These are phyloP conservation scores for Verasper variegatus DNA, from an alignment of 2,113 vertebrate genomes.

Conservation along the genomic window DNA sequence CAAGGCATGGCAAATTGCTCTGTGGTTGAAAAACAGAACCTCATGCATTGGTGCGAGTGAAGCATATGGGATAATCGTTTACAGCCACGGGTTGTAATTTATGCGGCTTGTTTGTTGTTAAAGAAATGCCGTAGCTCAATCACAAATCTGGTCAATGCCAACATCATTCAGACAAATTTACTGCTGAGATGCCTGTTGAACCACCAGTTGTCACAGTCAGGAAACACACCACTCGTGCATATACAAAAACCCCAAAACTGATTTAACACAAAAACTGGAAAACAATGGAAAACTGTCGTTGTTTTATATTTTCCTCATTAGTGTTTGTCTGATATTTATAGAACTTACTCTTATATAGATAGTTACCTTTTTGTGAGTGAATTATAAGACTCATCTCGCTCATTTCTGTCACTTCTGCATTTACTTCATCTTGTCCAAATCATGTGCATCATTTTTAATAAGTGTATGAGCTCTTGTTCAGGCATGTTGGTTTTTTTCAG, in stretches of 20 bases:
- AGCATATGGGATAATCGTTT: conserved; percentile 60
- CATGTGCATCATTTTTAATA: background rate
- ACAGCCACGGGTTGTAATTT: conserved; percentile 55
- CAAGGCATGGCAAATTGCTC: conserved; percentile 57
- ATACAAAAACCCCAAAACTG: conserved; percentile 27
- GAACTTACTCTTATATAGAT: too few species aligned
- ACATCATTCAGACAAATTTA: conserved; percentile 34
- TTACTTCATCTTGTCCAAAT: too few species aligned
- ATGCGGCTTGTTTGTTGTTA: conserved; percentile 41
- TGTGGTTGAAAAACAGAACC: conserved; percentile 29
- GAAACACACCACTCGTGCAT: too few species aligned
- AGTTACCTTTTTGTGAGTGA: too few species aligned
- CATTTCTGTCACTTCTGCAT: too few species aligned
- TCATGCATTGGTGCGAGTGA: conserved; percentile 31
- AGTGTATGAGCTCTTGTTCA: background rate
- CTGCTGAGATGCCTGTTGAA: conserved; percentile 15
- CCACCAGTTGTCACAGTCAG: too few species aligned
- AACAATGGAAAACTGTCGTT: too few species aligned
- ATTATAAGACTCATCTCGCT: too few species aligned
- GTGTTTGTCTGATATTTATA: too few species aligned
- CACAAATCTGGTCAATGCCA: conserved; percentile 49
- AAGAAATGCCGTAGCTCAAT: conserved; percentile 50
- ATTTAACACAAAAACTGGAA: too few species aligned
- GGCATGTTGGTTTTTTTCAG: background rate
- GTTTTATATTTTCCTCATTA: conserved; percentile 25